Evolutionary conservation across 1,140 invertebrate species (phyloP).

Genomic region (Araneus ventricosus): DNA sequence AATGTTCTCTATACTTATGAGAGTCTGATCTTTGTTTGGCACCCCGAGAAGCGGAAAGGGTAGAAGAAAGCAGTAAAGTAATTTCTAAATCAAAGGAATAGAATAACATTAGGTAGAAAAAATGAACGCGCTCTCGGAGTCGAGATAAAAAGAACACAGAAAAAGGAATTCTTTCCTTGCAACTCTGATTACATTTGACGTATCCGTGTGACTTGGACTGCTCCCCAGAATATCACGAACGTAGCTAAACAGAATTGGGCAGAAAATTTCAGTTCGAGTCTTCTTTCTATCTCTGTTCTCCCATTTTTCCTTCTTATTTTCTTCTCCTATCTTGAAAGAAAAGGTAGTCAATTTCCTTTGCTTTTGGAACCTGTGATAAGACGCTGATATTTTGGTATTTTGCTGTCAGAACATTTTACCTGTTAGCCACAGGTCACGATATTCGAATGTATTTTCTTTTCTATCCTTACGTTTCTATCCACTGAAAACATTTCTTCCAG

Average conservation of each 20-base stretch:
- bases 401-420: not conserved
- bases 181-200: not conserved
- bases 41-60: too few relatives aligned
- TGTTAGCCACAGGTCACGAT: not conserved
- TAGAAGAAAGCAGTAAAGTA: not conserved
- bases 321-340: not conserved
- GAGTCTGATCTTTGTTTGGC: too few relatives aligned
- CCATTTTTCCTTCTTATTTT: not conserved
- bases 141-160: not conserved
- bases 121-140: not conserved
- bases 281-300: not conserved
- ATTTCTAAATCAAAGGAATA: conserved; percentile 9
- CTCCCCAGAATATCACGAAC: not conserved
- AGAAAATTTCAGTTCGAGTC: not conserved
- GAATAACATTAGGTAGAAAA: not conserved
- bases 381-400: not conserved
- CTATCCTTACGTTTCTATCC: too few relatives aligned
- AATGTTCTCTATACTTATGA: not conserved
- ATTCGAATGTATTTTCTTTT: not conserved
- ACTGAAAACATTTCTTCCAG: too few relatives aligned
- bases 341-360: not conserved
- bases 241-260: not conserved
- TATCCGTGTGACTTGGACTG: not conserved
- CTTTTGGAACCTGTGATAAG: not conserved
- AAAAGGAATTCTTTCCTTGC: not conserved